These are phyloP conservation scores for Hermatobates lingyangjiaoensis DNA, from an alignment of 1,140 invertebrate genomes.

Conservation along the genomic window DNA sequence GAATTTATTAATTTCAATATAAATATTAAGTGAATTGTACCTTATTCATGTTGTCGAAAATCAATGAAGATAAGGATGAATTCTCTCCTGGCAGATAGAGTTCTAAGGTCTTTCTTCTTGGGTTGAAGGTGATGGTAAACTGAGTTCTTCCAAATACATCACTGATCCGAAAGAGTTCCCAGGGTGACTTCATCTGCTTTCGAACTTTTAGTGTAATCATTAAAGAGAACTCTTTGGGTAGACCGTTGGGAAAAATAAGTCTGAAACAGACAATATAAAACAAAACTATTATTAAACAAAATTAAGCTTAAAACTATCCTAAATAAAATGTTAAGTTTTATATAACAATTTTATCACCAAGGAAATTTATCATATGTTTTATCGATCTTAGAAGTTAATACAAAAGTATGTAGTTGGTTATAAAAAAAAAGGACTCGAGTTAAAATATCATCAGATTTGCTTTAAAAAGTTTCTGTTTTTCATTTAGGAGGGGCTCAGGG, in stretches of 20 bases:
- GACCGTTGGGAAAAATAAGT: conserved; percentile 40
- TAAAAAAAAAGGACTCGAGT: too few relatives aligned
- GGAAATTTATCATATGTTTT: too few relatives aligned
- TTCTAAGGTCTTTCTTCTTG: conserved; percentile 36
- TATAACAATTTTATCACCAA: too few relatives aligned
- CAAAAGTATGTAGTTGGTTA: too few relatives aligned
- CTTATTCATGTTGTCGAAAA: not conserved
- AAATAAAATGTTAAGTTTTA: not conserved
- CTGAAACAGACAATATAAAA: conserved; percentile 24
- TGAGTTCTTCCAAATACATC: conserved; percentile 37
- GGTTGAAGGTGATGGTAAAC: conserved; percentile 48
- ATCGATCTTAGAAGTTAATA: too few relatives aligned
- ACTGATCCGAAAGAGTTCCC: conserved; percentile 47
- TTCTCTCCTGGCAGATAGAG: conserved; percentile 15
- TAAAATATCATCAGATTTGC: too few relatives aligned
- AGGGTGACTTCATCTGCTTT: conserved; percentile 35
- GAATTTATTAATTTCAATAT: too few relatives aligned
- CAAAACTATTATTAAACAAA: not conserved
- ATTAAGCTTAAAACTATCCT: not conserved
- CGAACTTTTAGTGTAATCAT: conserved; percentile 41
- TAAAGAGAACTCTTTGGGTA: conserved; percentile 52
- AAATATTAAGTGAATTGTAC: too few relatives aligned
- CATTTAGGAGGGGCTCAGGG: too few relatives aligned
- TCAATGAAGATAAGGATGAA: not conserved
- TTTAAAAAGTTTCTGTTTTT: too few relatives aligned